phyloP scores from a whole-genome alignment of 2,113 vertebrate species.

The Sceloporus undulatus region DNA sequence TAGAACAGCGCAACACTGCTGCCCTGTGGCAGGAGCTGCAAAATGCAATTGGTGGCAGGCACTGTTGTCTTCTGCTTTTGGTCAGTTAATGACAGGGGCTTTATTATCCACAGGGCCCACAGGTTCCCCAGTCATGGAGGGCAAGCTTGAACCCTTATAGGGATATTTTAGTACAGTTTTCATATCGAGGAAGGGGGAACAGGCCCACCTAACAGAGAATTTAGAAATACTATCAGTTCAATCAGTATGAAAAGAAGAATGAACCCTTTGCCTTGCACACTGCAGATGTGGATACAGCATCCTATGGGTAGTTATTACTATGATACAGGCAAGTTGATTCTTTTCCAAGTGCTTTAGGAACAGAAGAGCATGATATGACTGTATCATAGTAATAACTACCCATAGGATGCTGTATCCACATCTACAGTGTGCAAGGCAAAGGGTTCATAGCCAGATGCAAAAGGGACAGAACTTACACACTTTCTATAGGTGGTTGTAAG shows the following conservation, averaged over 20 bases:
- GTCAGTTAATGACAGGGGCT: not conserved
- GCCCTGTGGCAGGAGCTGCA: slow-evolving; percentile 6
- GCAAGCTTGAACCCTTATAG: not conserved
- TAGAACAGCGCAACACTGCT: not conserved
- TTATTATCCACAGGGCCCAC: not conserved
- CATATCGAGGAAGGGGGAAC: not conserved
- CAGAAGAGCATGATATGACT: too few relatives aligned
- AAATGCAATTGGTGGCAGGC: not conserved
- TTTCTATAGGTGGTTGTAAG: too few relatives aligned
- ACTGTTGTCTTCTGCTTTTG: not conserved
- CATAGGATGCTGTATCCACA: too few relatives aligned
- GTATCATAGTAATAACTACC: too few relatives aligned
- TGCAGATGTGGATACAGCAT: not conserved
- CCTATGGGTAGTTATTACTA: too few relatives aligned
- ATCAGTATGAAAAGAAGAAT: not conserved
- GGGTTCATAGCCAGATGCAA: not conserved
- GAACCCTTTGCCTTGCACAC: not conserved
- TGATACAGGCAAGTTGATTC: too few relatives aligned
- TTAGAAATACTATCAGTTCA: not conserved
- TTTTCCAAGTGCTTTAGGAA: too few relatives aligned
- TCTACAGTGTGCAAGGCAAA: not conserved
- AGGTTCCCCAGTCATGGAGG: too few relatives aligned
- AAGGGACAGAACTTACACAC: too few relatives aligned
- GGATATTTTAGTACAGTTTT: not conserved
- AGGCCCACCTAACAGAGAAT: not conserved